A percentile compares a stretch with the other conserved stretches of the same genome.
These are phyloP conservation scores for Zaprionus obscuricornis DNA, from an alignment of 2,888 invertebrate species.

Conservation along the genomic window DNA sequence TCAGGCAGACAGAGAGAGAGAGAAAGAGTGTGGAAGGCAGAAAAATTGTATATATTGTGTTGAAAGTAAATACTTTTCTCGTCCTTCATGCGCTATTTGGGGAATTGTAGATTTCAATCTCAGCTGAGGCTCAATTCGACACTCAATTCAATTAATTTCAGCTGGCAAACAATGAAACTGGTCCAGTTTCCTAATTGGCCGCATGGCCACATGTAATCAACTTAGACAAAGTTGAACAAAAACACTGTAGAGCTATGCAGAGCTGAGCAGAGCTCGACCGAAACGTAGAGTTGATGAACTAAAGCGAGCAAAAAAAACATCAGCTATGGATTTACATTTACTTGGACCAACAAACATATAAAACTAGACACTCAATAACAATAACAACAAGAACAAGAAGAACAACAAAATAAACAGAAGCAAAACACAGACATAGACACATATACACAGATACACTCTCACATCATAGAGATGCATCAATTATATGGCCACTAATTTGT, in stretches of 20 bases:
- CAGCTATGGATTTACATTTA: constrained; percentile 51
- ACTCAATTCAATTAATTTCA: constrained; percentile 73
- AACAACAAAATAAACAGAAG: neutral
- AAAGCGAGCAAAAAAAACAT: constrained; percentile 41
- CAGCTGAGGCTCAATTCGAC: constrained; percentile 74
- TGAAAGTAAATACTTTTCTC: neutral
- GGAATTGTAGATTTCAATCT: constrained; percentile 53
- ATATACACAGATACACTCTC: neutral
- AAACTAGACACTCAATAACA: constrained; percentile 47
- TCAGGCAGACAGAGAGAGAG: no score
- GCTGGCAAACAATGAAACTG: constrained; percentile 66
- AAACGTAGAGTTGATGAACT: neutral
- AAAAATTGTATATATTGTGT: neutral
- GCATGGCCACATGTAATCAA: constrained; percentile 68
- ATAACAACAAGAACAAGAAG: no score
- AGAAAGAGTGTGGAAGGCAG: no score
- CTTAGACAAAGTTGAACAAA: no score
- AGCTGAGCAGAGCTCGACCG: neutral
- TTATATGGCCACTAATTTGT: constrained; percentile 71
- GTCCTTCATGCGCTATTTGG: constrained; percentile 13
- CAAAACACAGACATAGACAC: neutral
- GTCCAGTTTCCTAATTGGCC: constrained; percentile 52
- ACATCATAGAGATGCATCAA: constrained; percentile 58
- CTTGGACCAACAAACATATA: constrained; percentile 31
- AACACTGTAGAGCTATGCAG: no score